These are phyloP conservation scores for Sesia bembeciformis DNA, from an alignment of 2,888 invertebrate species.

Conservation along the genomic window DNA sequence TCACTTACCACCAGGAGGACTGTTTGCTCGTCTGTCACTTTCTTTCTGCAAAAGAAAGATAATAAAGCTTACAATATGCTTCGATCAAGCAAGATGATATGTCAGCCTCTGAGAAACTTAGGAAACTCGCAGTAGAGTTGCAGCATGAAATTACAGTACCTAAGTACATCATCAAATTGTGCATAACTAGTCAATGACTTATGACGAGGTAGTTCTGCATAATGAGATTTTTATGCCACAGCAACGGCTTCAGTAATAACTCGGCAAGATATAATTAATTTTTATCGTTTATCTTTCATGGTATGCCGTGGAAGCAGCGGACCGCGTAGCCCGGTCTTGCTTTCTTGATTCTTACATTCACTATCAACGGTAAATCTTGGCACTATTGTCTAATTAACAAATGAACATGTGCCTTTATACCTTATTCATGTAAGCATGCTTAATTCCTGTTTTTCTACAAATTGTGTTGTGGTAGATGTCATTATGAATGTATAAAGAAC, in stretches of 20 bases:
- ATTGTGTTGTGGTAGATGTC: no score
- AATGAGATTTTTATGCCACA: conserved; percentile 16
- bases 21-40: no score
- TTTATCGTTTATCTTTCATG: conserved; percentile 29
- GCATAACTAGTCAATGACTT: conserved; percentile 42
- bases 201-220: conserved; percentile 15
- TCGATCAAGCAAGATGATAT: no score
- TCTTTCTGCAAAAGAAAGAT: no score
- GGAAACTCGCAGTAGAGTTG: no score
- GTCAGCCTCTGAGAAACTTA: no score
- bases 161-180: conserved; percentile 33
- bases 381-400: conserved; percentile 1
- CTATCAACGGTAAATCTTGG: conserved; percentile 35
- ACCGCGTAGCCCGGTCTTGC: conserved; percentile 40
- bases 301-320: conserved; percentile 21
- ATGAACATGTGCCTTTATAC: background rate
- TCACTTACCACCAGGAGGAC: no score
- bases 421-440: background rate
- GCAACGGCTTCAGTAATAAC: conserved; percentile 31
- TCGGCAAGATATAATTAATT: conserved; percentile 50
- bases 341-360: conserved; percentile 41
- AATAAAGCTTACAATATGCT: no score
- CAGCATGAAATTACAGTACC: no score
- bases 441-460: conserved; percentile 6
- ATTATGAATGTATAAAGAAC: no score